Evolutionary conservation across 2,888 invertebrate species (phyloP).

Genomic region (Macropis europaea): DNA sequence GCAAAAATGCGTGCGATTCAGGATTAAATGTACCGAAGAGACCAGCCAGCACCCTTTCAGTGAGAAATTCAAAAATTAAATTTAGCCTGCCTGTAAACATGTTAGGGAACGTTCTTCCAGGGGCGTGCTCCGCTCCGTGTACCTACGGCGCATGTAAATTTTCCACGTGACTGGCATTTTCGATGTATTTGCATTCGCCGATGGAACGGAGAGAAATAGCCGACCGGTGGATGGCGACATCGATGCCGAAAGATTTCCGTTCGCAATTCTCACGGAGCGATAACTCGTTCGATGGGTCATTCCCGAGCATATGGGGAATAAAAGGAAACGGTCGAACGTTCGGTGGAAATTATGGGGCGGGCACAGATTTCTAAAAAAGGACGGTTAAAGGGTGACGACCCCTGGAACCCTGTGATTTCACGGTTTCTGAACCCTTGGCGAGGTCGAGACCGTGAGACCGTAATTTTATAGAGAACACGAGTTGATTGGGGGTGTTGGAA

Average conservation of each 20-base stretch:
- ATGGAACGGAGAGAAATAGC: constrained; percentile 3
- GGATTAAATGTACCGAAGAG: neutral
- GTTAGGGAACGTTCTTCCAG: neutral
- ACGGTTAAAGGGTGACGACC: too few relatives aligned
- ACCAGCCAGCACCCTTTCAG: neutral
- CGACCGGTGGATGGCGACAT: neutral
- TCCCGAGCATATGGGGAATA: too few relatives aligned
- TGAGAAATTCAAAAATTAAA: constrained; percentile 21
- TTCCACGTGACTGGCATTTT: constrained; percentile 29
- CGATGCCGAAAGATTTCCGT: neutral
- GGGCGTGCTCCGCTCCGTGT: neutral
- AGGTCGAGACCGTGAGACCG: too few relatives aligned
- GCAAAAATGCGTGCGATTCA: neutral
- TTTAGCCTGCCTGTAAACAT: constrained; percentile 10
- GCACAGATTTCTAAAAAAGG: too few relatives aligned
- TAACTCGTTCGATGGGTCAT: neutral
- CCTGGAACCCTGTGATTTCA: too few relatives aligned
- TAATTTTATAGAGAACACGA: too few relatives aligned
- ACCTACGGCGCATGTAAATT: constrained; percentile 28
- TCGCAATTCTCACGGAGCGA: neutral
- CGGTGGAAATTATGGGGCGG: too few relatives aligned
- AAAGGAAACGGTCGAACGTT: too few relatives aligned
- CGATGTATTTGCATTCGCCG: constrained; percentile 12
- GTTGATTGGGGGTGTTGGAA: too few relatives aligned
- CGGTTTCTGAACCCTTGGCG: too few relatives aligned